phyloP scores from a whole-genome alignment of 2,888 invertebrate genomes.

The Mythimna loreyi region DNA sequence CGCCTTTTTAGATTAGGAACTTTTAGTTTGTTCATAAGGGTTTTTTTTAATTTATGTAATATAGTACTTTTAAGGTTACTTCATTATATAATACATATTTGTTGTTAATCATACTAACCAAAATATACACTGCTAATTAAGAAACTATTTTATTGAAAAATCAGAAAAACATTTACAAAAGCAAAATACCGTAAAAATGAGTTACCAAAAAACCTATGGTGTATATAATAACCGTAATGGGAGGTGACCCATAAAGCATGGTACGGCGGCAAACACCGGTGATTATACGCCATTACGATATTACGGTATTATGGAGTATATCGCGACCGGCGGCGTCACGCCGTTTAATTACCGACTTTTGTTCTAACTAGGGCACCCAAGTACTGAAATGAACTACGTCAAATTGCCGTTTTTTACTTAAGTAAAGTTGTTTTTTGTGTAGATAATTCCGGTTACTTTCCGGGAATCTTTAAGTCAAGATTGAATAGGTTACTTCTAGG shows the following conservation, averaged over 20 bases:
- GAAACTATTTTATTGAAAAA: conserved; percentile 1
- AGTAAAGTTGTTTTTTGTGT: not conserved
- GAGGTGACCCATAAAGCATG: conserved; percentile 60
- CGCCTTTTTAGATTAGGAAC: no score
- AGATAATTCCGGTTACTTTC: not conserved
- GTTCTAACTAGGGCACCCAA: conserved; percentile 43
- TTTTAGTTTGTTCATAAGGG: no score
- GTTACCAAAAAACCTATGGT: conserved; percentile 38
- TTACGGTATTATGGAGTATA: conserved; percentile 60
- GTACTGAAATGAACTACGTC: conserved; percentile 7
- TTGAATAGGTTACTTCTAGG: no score
- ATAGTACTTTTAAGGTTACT: no score
- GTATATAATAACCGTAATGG: conserved; percentile 53
- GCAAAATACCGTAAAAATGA: conserved; percentile 41
- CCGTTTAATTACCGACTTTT: conserved; percentile 68
- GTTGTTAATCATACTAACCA: no score
- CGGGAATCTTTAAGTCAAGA: no score
- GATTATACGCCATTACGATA: conserved; percentile 66
- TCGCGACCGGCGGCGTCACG: conserved; percentile 67
- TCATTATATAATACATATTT: no score
- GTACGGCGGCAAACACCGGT: conserved; percentile 59
- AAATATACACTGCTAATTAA: not conserved
- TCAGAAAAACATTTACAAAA: conserved; percentile 22
- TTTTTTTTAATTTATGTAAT: no score
- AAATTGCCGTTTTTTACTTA: conserved; percentile 7